Base-by-base conservation (phyloP, 2,888 invertebrate species). In the Philereme transversata region DNA sequence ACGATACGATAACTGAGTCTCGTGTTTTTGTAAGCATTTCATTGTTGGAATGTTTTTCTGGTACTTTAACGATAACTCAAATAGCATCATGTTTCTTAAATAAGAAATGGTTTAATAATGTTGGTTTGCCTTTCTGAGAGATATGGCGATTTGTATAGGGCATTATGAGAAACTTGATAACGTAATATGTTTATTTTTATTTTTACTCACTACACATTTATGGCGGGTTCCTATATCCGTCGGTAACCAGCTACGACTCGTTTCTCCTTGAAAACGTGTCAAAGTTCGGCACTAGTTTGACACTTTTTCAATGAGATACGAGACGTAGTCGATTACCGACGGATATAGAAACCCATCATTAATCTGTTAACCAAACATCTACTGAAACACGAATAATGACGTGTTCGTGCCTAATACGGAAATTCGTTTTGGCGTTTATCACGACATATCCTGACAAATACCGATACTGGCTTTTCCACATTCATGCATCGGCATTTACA, bases 1-100 rank as follows among this genome's bases (percentile, higher is more conserved):
- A 64, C 65, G 65, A 51, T 64, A 46, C 65, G 60, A 60, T 62
- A 65, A 62, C 46, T 65, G 60, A 43, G 46, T 62, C 62, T 63
- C 55, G 44, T 62, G 59, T 65, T 65, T 62, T 65, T 64, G 56
- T 61, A 47, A 61, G 61, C 58, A 56, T 56, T 62, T 56, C 58
- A 62, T 53, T 53, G 58, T 58, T 56, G 50, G 44, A 59, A 56
- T 56, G 62, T 53, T 61, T 61, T 63, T 64, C 51, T 61, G 57
- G 51, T 58, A 57, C 51, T 62, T 54, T 57, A 62, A 65, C 50
- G 49, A 62, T 62, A 54, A 57, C 54, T 65, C 52, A 44, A 55
- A 64, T 54, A 22, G 54, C 54, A 51, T 64, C 11, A 57, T 57
- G 57, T 60, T 57, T 49, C 36, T 54, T 47, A 50, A 53, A 56